Percentiles rank a stretch among this genome's conserved stretches.
These are phyloP conservation scores for Tinamus major DNA, from an alignment of 2,797 vertebrate species.

Conservation along the genomic window DNA sequence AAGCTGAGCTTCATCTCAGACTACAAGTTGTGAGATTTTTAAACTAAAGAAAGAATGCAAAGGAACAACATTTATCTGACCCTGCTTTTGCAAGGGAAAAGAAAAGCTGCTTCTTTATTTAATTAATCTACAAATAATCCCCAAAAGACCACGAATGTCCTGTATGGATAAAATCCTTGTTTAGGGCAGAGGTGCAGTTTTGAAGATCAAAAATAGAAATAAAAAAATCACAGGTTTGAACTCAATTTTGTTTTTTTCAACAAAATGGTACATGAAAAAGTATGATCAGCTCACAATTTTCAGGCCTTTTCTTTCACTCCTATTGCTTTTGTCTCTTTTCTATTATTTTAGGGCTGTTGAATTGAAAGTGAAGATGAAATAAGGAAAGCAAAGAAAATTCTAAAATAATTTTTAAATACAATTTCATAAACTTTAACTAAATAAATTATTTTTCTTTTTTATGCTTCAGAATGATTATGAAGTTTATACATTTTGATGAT, in stretches of 20 bases:
- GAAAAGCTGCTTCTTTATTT: background rate
- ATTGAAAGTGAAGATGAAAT: background rate
- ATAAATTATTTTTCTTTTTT: rapidly evolving
- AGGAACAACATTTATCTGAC: background rate
- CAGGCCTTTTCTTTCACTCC: background rate
- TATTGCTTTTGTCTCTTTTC: background rate
- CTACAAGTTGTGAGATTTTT: background rate
- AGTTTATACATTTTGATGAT: background rate
- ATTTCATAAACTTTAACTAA: background rate
- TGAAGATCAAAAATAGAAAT: background rate
- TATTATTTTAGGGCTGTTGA: background rate
- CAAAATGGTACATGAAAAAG: background rate
- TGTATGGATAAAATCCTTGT: background rate
- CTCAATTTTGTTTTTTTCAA: background rate
- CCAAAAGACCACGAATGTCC: background rate
- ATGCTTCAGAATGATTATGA: background rate
- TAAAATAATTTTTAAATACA: rapidly evolving
- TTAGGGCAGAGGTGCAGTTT: rapidly evolving
- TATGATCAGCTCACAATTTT: background rate
- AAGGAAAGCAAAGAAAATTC: background rate
- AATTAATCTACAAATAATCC: background rate
- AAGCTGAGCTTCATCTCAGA: background rate
- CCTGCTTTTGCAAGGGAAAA: background rate
- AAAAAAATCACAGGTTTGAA: background rate
- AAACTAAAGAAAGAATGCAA: background rate